Evolutionary conservation across 35 echinoderm and acorn worm species (phyloP).

Genomic region (Holothuria glaberrima): DNA sequence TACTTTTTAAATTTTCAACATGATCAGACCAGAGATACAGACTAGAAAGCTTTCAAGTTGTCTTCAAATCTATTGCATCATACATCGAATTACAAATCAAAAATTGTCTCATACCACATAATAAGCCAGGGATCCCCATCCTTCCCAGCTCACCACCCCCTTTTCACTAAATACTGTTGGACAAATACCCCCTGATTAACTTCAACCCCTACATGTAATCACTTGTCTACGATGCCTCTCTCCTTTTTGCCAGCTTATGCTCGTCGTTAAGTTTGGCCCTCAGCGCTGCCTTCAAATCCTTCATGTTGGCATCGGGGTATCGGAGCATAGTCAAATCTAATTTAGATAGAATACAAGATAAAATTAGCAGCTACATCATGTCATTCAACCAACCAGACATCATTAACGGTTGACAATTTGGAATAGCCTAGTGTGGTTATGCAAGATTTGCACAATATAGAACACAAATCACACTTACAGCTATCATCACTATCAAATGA

Average conservation of each 20-base stretch:
- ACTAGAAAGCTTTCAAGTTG: not conserved
- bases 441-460: no score
- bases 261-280: constrained; percentile 15
- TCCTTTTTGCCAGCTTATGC: constrained; percentile 29
- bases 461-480: no score
- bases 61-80: not conserved
- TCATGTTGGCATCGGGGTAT: no score
- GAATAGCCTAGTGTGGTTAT: no score
- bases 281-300: constrained; percentile 6
- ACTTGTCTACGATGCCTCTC: not conserved
- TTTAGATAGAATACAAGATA: no score
- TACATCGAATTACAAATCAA: constrained; percentile 1
- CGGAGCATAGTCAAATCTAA: no score
- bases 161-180: no score
- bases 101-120: not conserved
- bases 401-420: no score
- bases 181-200: not conserved
- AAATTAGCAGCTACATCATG: no score
- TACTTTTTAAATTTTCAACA: not conserved
- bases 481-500: no score
- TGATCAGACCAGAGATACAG: not conserved
- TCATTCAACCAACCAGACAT: no score
- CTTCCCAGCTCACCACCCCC: no score
- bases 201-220: not conserved
- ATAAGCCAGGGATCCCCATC: not conserved